Percentiles rank a stretch among this genome's conserved stretches.
phyloP scores from a whole-genome alignment of 2,113 vertebrate species.

The Protobothrops mucrosquamatus region DNA sequence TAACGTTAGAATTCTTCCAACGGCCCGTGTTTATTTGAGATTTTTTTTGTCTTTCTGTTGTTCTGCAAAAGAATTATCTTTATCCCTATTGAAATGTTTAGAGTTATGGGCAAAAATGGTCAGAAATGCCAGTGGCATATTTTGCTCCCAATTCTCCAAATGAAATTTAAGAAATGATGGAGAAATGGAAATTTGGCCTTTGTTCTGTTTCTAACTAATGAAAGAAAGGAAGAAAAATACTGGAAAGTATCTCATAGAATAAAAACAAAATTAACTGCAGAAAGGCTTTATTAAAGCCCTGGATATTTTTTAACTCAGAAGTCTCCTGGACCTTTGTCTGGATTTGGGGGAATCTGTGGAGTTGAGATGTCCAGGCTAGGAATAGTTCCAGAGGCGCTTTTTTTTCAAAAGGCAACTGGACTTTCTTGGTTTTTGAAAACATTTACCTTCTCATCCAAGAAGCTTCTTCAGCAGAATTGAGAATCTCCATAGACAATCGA shows the following conservation, averaged over 20 bases:
- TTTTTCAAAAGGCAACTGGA: not conserved
- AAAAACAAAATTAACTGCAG: not conserved
- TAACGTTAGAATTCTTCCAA: not conserved
- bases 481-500: not conserved
- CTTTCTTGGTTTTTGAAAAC: not conserved
- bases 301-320: not conserved
- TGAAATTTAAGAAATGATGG: conserved; percentile 21
- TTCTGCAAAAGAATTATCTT: not conserved
- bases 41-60: not conserved
- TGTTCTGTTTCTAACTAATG: not conserved
- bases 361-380: not conserved
- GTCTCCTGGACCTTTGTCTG: rapidly evolving
- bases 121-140: not conserved
- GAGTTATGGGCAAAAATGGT: not conserved
- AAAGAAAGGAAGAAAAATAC: not conserved
- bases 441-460: not conserved
- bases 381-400: not conserved
- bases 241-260: not conserved
- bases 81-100: conserved; percentile 8
- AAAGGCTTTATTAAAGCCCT: not conserved
- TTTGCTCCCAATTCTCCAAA: conserved; percentile 1
- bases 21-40: not conserved
- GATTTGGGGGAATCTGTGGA: not conserved
- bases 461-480: not conserved
- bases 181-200: conserved; percentile 48